phyloP scores from a whole-genome alignment of 2,797 vertebrate genomes.

The Esox lucius region DNA sequence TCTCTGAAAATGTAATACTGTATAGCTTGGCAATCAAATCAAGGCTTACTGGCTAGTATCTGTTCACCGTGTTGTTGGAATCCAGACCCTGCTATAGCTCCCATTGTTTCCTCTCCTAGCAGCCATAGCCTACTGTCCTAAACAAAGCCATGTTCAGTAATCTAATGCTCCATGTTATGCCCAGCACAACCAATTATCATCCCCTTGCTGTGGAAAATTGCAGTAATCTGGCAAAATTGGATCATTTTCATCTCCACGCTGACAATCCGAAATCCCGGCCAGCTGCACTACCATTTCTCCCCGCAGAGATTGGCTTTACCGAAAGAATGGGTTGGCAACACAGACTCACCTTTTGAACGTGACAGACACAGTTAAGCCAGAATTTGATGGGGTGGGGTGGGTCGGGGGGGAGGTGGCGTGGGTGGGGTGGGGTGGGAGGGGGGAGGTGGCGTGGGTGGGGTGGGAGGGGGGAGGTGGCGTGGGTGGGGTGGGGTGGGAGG shows the following conservation, averaged over 20 bases:
- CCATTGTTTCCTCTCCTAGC: conserved; percentile 22
- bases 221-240: conserved; percentile 31
- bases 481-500: neutral
- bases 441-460: neutral
- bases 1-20: conserved; percentile 42
- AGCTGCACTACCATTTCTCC: conserved; percentile 19
- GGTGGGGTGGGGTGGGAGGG: neutral
- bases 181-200: conserved; percentile 33
- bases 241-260: neutral
- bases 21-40: conserved; percentile 28
- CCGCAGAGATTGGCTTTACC: conserved; percentile 27
- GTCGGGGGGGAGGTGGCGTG: neutral
- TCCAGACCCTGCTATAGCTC: conserved; percentile 20
- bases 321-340: neutral
- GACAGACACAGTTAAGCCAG: conserved; percentile 26
- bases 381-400: conserved; percentile 19
- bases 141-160: conserved; percentile 16
- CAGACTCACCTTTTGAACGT: conserved; percentile 38
- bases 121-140: conserved; percentile 4
- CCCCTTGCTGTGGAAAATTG: conserved; percentile 36
- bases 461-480: neutral
- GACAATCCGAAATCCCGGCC: conserved; percentile 32
- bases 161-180: conserved; percentile 6
- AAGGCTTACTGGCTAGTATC: conserved; percentile 28
- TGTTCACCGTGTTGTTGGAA: conserved; percentile 26